Base-by-base conservation (phyloP, 2,888 invertebrate genomes). In the Galeopsomyia nigrocyanea region DNA sequence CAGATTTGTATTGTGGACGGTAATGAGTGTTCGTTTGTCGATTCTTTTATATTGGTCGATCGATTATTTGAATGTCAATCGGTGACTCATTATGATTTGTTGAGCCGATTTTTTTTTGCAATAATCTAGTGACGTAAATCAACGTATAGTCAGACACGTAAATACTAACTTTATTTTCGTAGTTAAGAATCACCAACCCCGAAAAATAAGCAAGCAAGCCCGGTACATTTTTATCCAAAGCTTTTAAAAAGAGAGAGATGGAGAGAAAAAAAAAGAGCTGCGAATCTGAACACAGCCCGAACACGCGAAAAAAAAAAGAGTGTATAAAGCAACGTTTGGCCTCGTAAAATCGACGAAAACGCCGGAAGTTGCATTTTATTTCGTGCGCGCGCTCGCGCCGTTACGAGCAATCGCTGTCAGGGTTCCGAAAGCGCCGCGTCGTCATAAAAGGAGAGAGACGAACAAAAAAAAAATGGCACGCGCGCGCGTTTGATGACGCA, bases 401-500 rank as follows among this genome's bases (percentile, higher is more conserved):
- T 75, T 63, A 65, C 60, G 61, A 71, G 75, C 68, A 74, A 78
- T 78, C 78, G 76, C 77, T 74, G 78, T 78, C 76, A 77, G 62
- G 72, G 78, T 76, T 10, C 39, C 39, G 10, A 39, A 39, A 39
- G 39, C 39, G 39, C 5, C 5, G 26, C 26, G 5, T 26, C 78
- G 79, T 55, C 76, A 75, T 77, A 77, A 80, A 26, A 26, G 26
- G 26, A 26, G 26, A 78, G n/a, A n/a, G n/a, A n/a, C n/a, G n/a
- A n/a, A n/a, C n/a, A n/a, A n/a, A n/a, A n/a, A n/a, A 80, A 80
- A 79, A 79, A 77, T 77, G 67, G 74, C 58, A 61, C 51, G 62
- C 26, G 73, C 55, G 55, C 65, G 63, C 80, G 79, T 79, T 79
- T 79, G 79, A 79, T 80, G 78, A 79, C 73, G 71, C 79, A 76